A percentile compares a stretch with the other conserved stretches of the same genome.
Evolutionary conservation across 2,113 vertebrate genomes (phyloP).

Genomic region (Hippocampus abdominalis): DNA sequence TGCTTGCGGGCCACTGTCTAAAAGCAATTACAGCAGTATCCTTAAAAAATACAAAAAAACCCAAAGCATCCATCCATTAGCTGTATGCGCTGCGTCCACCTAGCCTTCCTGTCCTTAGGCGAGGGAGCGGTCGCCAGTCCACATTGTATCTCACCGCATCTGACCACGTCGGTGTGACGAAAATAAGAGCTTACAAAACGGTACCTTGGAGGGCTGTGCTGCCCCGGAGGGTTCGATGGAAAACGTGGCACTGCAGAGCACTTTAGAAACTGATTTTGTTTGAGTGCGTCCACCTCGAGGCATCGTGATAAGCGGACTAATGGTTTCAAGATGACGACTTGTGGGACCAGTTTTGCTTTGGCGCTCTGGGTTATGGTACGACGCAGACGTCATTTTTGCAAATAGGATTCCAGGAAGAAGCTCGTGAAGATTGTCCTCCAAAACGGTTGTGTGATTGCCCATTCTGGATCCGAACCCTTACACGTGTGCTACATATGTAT

Average conservation of each 20-base stretch:
- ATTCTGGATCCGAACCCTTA: constrained; percentile 37
- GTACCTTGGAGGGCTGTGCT: not conserved
- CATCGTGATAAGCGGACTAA: constrained; percentile 18
- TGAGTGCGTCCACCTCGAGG: not conserved
- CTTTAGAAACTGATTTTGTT: not conserved
- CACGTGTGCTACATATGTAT: constrained; percentile 52
- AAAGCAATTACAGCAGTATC: no score
- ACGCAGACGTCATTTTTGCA: constrained; percentile 4
- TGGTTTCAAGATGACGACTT: constrained; percentile 31
- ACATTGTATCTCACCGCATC: no score
- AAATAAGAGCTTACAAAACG: no score
- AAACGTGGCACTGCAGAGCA: not conserved
- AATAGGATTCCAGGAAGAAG: not conserved
- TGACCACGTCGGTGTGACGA: no score
- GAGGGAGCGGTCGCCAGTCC: no score
- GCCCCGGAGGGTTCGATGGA: not conserved
- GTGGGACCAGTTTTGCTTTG: constrained; percentile 13
- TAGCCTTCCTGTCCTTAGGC: not conserved
- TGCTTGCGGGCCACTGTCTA: not conserved
- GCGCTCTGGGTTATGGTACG: constrained; percentile 16
- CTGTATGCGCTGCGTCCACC: not conserved
- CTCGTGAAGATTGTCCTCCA: constrained; percentile 16
- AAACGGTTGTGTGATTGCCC: not conserved
- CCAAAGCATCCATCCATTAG: not conserved
- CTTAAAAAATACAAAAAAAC: not conserved